Conservation (phyloP, 2,888 invertebrate species). For the Pycnomerus fuliginosus region DNA sequence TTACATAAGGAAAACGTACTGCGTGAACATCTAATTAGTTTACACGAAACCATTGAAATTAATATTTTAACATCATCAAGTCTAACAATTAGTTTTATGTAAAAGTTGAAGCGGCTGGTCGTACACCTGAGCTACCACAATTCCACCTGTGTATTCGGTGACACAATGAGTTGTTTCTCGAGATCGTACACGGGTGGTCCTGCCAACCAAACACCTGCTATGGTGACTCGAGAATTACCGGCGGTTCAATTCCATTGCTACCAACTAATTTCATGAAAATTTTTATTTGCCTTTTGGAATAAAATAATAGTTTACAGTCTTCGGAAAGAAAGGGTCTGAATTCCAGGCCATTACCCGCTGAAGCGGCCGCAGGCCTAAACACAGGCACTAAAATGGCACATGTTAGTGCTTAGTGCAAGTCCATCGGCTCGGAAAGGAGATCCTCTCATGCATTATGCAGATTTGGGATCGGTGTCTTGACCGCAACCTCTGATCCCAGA, state of each 20-base stretch:
- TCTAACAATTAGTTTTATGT: no score
- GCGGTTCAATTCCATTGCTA: no score
- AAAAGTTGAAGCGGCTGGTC: conserved; percentile 9
- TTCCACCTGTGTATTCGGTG: conserved; percentile 34
- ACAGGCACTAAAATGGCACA: conserved; percentile 7
- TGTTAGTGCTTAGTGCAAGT: conserved; percentile 29
- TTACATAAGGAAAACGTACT: no score
- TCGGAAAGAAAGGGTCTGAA: conserved; percentile 6
- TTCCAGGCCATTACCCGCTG: conserved; percentile 10
- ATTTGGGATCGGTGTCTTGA: conserved; percentile 43
- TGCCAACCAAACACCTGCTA: conserved; percentile 33
- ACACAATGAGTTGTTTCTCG: conserved; percentile 32
- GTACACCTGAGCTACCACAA: conserved; percentile 31
- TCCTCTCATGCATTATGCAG: conserved; percentile 46
- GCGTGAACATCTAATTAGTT: no score
- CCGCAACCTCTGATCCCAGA: conserved; percentile 31
- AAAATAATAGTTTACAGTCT: conserved; percentile 4
- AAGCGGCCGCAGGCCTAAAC: conserved; percentile 4
- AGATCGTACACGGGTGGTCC: conserved; percentile 29
- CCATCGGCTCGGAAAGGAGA: conserved; percentile 41
- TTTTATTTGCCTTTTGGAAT: conserved; percentile 10
- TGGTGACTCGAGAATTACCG: no score
- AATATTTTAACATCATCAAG: no score
- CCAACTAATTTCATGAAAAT: conserved; percentile 13
- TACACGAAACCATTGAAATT: no score